These are phyloP conservation scores for Hippolais icterina DNA, from an alignment of 2,113 vertebrate genomes.

Conservation along the genomic window DNA sequence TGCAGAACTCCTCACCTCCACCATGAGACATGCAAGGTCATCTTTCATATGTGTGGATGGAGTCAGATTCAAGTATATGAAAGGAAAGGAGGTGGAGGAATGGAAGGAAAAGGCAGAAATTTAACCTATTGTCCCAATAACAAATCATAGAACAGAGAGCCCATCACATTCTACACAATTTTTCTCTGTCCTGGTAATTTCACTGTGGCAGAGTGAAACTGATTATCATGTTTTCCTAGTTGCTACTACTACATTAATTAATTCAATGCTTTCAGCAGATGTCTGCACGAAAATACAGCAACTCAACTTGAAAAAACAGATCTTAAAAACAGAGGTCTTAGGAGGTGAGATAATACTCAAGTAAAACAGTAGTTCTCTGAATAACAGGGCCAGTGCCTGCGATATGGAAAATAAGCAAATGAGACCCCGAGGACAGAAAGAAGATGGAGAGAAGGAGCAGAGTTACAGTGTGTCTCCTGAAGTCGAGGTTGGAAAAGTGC, in stretches of 20 bases:
- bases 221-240: constrained; percentile 48
- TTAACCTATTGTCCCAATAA: neutral
- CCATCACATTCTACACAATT: neutral
- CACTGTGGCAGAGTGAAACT: constrained; percentile 33
- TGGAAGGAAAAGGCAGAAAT: neutral
- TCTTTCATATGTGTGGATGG: neutral
- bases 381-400: constrained; percentile 10
- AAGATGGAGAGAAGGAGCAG: neutral
- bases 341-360: constrained; percentile 43
- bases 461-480: neutral
- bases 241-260: constrained; percentile 55
- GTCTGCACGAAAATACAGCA: constrained; percentile 29
- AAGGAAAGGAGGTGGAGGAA: neutral
- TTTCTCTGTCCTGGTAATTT: constrained; percentile 8
- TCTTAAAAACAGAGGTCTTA: constrained; percentile 41
- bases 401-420: constrained; percentile 41
- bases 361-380: constrained; percentile 57
- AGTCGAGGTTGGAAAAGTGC: neutral
- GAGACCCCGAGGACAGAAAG: neutral
- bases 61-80: neutral
- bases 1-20: neutral
- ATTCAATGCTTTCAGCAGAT: constrained; percentile 62
- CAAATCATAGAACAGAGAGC: neutral
- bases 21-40: neutral
- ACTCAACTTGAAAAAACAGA: constrained; percentile 29